These are phyloP conservation scores for Myotis findleyi DNA, from an alignment of 2,797 vertebrate species.

Conservation along the genomic window DNA sequence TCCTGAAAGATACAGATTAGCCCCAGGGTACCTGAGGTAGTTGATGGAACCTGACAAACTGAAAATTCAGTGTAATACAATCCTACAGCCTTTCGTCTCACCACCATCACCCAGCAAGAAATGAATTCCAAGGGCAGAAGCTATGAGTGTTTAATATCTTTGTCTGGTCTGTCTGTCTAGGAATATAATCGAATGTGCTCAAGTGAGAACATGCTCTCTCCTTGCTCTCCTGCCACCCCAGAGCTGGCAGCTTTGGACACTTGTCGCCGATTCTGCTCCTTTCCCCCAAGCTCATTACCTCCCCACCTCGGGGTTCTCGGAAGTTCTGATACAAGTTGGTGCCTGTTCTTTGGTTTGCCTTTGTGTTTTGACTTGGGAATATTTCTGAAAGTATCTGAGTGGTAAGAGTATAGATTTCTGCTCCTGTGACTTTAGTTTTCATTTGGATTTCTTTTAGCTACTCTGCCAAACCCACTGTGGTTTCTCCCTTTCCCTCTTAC, in stretches of 20 bases:
- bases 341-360: slow-evolving; percentile 13
- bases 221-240: neutral
- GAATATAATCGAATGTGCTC: rapidly evolving
- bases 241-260: neutral
- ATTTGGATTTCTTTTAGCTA: slow-evolving; percentile 16
- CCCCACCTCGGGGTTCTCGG: neutral
- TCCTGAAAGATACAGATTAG: slow-evolving; percentile 52
- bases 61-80: slow-evolving; percentile 61
- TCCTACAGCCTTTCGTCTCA: slow-evolving; percentile 71
- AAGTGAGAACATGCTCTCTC: rapidly evolving
- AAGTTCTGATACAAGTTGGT: neutral
- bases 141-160: neutral
- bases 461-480: neutral
- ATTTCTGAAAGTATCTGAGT: slow-evolving; percentile 35
- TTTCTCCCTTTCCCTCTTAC: neutral
- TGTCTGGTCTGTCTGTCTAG: neutral
- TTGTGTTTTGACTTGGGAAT: neutral
- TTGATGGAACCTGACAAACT: slow-evolving; percentile 74
- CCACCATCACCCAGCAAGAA: neutral
- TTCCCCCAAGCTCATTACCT: neutral
- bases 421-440: neutral
- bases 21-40: slow-evolving; percentile 30
- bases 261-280: neutral
- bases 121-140: slow-evolving; percentile 27
- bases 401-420: neutral